Base-by-base conservation (phyloP, 2,797 vertebrate genomes). In the Loris lydekkerianus region DNA sequence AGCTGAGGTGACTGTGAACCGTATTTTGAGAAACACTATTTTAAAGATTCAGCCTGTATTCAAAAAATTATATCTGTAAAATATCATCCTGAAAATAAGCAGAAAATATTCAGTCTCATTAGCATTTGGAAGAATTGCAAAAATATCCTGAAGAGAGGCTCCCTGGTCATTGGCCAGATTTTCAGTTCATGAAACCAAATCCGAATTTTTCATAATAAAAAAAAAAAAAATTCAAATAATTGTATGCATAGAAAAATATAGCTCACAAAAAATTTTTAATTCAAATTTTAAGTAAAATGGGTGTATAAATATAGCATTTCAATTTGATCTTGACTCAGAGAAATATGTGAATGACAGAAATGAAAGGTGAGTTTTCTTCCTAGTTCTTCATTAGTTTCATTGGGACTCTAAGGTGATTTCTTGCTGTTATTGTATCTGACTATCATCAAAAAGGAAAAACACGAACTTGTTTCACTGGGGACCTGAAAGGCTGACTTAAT, bases 371-470 rank as follows among this genome's bases (percentile, higher is more conserved):
- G 1, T 0, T 87, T 86, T 88, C 60, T 86, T 95, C 6, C 4
- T 70, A 63, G 3, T 78, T 89, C 20, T 21, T 89, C 49, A 61
- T 85, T 88, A 34, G 25, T 70, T 94, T 63, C 67, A 75, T 40
- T 31, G 4, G 40, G 40, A 83, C 58, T 69, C 58, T 58, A 75
- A 82, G 14, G 78, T 69, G 29, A 87, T 17, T 53, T 10, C 5
- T 60, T 49, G 81, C 29, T 61, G 9, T n/a, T 65, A 53, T 3
- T 78, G 6, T 56, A 31, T 61, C 1, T 4, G 6, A 17, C 72
- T 81, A 92, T 70, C 85, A 7, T 13, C 84, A 83, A 84, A 92
- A 87, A 84, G 13, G 31, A 10, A 86, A 84, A 94, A 63, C n/a
- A n/a, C 3, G 75, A 80, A 93, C 14, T 9, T 84, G 0, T 89